Percentiles rank a stretch among this genome's conserved stretches.
phyloP scores from a whole-genome alignment of 37 sponge, comb jelly and placozoan genomes.

The Aplysina aerophoba region DNA sequence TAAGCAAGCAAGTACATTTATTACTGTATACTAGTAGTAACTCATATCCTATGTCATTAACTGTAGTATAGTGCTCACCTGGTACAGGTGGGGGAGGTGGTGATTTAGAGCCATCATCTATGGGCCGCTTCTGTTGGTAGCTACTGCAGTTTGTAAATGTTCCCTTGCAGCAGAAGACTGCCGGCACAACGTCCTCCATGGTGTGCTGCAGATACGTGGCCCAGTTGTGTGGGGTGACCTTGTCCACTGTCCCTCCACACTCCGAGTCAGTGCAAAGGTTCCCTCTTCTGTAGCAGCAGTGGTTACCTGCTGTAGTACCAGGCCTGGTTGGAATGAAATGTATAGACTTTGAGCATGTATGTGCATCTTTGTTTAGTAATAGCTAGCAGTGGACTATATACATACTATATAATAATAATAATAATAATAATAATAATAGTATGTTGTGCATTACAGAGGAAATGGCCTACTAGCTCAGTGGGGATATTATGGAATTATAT shows the following conservation, averaged over 20 bases:
- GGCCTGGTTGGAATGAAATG: neutral
- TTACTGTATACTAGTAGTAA: no score
- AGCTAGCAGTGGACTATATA: no score
- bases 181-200: constrained; percentile 45
- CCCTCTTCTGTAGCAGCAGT: constrained; percentile 8
- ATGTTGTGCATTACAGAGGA: no score
- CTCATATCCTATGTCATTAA: neutral
- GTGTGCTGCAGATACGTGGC: constrained; percentile 14
- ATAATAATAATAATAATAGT: no score
- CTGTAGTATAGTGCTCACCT: constrained; percentile 19
- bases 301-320: constrained; percentile 4
- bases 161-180: constrained; percentile 53
- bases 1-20: no score
- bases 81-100: constrained; percentile 31
- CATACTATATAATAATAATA: no score
- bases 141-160: constrained; percentile 35
- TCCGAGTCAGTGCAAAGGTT: neutral
- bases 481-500: no score
- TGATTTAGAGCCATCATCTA: constrained; percentile 42
- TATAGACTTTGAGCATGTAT: no score
- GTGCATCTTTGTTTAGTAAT: no score
- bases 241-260: constrained; percentile 53
- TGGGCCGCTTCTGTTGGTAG: constrained; percentile 57
- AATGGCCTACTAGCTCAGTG: no score
- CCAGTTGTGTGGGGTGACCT: constrained; percentile 17